Percentiles rank a stretch among this genome's conserved stretches.
phyloP scores from a whole-genome alignment of 2,888 invertebrate species.

The Actias luna region DNA sequence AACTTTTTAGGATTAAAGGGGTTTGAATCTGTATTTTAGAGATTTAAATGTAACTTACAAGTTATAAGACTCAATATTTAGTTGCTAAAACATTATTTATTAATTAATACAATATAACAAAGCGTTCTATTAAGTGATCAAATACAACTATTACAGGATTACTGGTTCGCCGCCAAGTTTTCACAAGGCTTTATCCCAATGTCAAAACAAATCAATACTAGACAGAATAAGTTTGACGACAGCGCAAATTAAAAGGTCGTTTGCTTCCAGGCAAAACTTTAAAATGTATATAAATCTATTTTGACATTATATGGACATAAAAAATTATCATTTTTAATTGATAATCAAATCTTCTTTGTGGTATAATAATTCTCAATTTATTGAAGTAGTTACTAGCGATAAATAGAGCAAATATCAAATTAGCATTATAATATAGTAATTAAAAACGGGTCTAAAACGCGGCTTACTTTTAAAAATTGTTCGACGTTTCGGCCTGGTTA shows the following conservation, averaged over 20 bases:
- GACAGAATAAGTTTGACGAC: constrained; percentile 10
- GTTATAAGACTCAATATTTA: background rate
- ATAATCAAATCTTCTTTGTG: background rate
- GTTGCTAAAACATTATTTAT: background rate
- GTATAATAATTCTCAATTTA: background rate
- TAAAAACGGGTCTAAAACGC: too few species aligned
- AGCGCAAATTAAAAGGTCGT: constrained; percentile 8
- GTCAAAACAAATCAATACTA: constrained; percentile 5
- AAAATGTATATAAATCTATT: background rate
- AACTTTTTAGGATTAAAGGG: too few species aligned
- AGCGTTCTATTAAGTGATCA: background rate
- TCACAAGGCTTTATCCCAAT: constrained; percentile 5
- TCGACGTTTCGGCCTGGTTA: too few species aligned
- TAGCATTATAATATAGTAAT: too few species aligned
- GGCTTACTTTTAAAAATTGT: too few species aligned
- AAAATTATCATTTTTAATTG: background rate
- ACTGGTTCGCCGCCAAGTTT: constrained; percentile 8
- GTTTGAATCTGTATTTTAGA: background rate
- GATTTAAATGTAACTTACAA: too few species aligned
- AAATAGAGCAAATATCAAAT: too few species aligned
- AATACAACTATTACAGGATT: constrained; percentile 1
- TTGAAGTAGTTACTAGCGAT: too few species aligned
- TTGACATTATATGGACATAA: background rate
- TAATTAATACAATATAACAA: background rate
- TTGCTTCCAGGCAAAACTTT: background rate